Percentiles rank a stretch among this genome's conserved stretches.
Conservation (phyloP, 2,797 vertebrate genomes). For the Sandelia bainsii region DNA sequence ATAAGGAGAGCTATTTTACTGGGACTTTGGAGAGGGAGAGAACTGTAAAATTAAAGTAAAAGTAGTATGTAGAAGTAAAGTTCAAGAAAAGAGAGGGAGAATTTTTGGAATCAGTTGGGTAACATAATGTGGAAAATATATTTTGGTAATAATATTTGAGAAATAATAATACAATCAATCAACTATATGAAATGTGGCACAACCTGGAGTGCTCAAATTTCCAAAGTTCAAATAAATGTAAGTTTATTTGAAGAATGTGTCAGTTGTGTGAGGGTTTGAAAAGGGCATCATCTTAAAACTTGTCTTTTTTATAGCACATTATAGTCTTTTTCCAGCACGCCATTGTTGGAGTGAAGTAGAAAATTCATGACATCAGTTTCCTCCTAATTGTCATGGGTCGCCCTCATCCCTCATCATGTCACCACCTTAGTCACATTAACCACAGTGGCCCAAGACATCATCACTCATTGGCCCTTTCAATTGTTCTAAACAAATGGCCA, state of each 20-base stretch:
- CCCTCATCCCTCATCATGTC: slow-evolving; percentile 83
- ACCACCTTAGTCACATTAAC: slow-evolving; percentile 77
- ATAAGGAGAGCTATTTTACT: slow-evolving; percentile 74
- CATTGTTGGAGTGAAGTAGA: slow-evolving; percentile 19
- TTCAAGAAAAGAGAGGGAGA: slow-evolving; percentile 47
- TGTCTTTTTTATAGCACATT: slow-evolving; percentile 3
- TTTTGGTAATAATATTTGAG: slow-evolving; percentile 32
- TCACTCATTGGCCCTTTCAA: slow-evolving; percentile 45
- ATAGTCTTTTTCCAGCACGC: slow-evolving; percentile 13
- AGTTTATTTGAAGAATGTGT: slow-evolving; percentile 8
- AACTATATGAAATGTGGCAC: slow-evolving; percentile 38
- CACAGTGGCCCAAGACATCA: slow-evolving; percentile 68
- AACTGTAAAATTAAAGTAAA: slow-evolving; percentile 63
- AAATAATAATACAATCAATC: slow-evolving; percentile 34
- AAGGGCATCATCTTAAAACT: slow-evolving; percentile 7
- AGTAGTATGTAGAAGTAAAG: slow-evolving; percentile 57
- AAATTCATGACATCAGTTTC: slow-evolving; percentile 51
- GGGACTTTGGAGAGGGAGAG: slow-evolving; percentile 59
- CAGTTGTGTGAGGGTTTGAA: slow-evolving; percentile 16
- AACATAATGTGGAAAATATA: slow-evolving; percentile 20
- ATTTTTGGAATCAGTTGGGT: slow-evolving; percentile 51
- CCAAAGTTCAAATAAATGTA: slow-evolving; percentile 20
- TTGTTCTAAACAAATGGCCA: slow-evolving; percentile 80
- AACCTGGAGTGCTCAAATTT: slow-evolving; percentile 30
- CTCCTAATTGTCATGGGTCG: slow-evolving; percentile 62